A percentile compares a stretch with the other conserved stretches of the same genome.
Evolutionary conservation across 2,113 vertebrate species (phyloP).

Genomic region (Entosphenus tridentatus): DNA sequence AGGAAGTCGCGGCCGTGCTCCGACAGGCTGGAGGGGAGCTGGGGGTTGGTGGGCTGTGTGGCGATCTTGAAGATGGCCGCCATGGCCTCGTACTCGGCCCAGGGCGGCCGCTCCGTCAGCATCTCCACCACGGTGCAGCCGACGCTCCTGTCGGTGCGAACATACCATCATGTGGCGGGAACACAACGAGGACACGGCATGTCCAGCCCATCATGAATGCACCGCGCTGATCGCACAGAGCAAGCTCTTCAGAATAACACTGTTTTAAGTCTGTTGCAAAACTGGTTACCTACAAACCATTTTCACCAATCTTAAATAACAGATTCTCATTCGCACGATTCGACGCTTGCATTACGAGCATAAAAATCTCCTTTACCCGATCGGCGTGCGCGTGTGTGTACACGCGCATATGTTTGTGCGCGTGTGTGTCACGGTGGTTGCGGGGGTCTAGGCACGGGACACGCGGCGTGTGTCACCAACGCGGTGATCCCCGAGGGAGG

Average conservation of each 20-base stretch:
- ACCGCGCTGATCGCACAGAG: too few species aligned
- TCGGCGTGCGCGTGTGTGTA: too few species aligned
- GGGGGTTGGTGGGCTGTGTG: constrained; percentile 87
- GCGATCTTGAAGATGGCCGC: constrained; percentile 99
- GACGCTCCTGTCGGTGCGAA: constrained; percentile 42
- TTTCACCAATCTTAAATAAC: neutral
- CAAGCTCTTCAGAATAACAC: too few species aligned
- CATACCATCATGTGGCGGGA: constrained; percentile 15
- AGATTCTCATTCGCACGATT: too few species aligned
- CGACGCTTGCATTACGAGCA: too few species aligned
- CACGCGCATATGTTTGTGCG: too few species aligned
- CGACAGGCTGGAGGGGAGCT: constrained; percentile 65
- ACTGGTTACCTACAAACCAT: neutral
- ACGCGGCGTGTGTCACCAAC: too few species aligned
- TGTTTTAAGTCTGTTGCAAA: neutral
- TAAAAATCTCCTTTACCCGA: too few species aligned
- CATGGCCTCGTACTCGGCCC: constrained; percentile 98
- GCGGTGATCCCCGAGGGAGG: too few species aligned
- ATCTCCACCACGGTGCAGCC: constrained; percentile 97
- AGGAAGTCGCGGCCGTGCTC: constrained; percentile 89
- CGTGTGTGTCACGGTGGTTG: too few species aligned
- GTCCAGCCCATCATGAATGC: neutral
- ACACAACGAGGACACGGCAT: constrained; percentile 9
- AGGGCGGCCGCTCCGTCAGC: constrained; percentile 84
- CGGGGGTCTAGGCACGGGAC: too few species aligned